Conservation (phyloP, 37 sponge, comb jelly and placozoan species). For the Spongia lamella region DNA sequence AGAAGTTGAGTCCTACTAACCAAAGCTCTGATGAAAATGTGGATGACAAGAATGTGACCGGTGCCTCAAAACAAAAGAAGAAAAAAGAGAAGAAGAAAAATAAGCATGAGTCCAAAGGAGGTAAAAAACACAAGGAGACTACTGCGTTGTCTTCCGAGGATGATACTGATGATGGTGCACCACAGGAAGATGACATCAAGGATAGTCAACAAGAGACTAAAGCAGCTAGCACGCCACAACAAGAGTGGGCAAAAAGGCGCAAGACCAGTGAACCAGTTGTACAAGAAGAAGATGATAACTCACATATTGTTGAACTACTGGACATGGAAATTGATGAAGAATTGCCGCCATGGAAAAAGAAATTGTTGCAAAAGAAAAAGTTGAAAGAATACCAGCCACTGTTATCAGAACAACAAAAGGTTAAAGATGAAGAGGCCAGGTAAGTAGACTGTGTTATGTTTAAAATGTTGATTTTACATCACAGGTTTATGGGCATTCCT, state of each 20-base stretch:
- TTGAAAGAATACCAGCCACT: neutral
- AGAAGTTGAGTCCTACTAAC: neutral
- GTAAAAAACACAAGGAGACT: neutral
- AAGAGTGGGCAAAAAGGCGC: neutral
- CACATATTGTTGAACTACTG: too few relatives aligned
- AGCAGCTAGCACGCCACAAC: neutral
- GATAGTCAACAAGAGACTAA: neutral
- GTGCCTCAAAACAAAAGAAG: neutral
- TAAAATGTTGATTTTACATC: too few relatives aligned
- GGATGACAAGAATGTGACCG: neutral
- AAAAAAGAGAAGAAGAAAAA: neutral
- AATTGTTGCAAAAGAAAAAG: conserved; percentile 53
- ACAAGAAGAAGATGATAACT: too few relatives aligned
- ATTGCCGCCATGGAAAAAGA: conserved; percentile 76
- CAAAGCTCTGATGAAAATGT: neutral
- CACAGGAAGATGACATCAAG: neutral
- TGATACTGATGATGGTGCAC: neutral
- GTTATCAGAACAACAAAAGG: neutral
- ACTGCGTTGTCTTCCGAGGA: neutral
- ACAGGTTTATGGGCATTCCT: conserved; percentile 41
- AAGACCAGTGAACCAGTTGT: too few relatives aligned
- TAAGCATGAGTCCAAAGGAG: neutral
- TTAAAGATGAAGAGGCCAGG: conserved; percentile 25
- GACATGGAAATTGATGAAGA: conserved; percentile 12
- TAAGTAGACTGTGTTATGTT: too few relatives aligned